A percentile compares a stretch with the other conserved stretches of the same genome.
These are phyloP conservation scores for Heterocephalus glaber DNA, from an alignment of 2,113 vertebrate genomes.

Conservation along the genomic window DNA sequence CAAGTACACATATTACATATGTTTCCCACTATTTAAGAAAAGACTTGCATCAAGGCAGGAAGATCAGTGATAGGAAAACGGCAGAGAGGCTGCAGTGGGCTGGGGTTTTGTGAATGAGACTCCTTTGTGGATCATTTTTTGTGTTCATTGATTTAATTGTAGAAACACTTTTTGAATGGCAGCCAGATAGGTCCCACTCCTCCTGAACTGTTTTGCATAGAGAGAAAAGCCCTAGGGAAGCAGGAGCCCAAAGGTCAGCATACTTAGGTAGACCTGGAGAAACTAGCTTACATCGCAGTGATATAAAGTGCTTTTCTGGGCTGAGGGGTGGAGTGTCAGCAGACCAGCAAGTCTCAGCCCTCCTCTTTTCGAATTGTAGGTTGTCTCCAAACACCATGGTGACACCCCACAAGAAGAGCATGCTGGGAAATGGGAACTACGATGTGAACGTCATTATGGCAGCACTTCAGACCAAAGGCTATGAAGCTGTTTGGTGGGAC, in stretches of 20 bases:
- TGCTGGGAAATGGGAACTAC: constrained; percentile 99
- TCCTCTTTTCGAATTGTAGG: constrained; percentile 82
- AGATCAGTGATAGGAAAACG: not conserved
- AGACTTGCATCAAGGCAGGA: not conserved
- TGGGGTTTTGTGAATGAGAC: not conserved
- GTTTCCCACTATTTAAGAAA: not conserved
- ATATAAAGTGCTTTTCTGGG: not conserved
- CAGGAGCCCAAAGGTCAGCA: not conserved
- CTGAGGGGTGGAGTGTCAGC: not conserved
- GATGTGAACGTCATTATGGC: constrained; percentile 99
- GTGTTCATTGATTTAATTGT: not conserved
- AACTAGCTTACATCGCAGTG: not conserved
- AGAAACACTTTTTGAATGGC: not conserved
- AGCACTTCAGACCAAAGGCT: constrained; percentile 97
- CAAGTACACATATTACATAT: not conserved
- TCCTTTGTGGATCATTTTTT: not conserved
- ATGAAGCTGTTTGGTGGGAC: constrained; percentile 99
- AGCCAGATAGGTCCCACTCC: not conserved
- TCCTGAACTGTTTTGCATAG: not conserved
- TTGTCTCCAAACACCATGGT: constrained; percentile 98
- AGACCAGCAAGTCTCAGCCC: not conserved
- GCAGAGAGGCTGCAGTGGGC: not conserved
- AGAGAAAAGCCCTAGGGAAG: not conserved
- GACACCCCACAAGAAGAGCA: constrained; percentile 98
- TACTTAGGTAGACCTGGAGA: not conserved